phyloP scores from a whole-genome alignment of 2,113 vertebrate species.

The Toxostoma redivivum region DNA sequence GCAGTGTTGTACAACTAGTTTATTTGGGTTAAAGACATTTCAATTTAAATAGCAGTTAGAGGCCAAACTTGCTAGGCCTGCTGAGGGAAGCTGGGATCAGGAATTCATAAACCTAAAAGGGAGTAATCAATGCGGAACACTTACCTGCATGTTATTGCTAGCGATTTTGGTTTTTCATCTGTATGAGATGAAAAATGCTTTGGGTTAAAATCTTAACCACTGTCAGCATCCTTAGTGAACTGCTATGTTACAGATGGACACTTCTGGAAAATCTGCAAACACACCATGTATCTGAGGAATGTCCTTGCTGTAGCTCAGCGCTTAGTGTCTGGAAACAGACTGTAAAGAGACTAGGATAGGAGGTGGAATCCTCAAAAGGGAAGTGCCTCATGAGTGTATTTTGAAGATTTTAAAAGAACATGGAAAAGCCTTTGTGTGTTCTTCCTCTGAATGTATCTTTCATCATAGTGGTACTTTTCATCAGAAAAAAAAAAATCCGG shows the following conservation, averaged over 20 bases:
- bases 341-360: not conserved
- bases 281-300: not conserved
- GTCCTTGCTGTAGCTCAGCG: not conserved
- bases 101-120: not conserved
- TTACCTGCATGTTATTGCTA: not conserved
- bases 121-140: not conserved
- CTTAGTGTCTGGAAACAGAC: not conserved
- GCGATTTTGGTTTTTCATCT: not conserved
- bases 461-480: not conserved
- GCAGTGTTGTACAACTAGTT: not conserved
- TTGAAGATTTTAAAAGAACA: not conserved
- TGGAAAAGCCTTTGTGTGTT: not conserved
- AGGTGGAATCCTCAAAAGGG: not conserved
- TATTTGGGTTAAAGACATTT: not conserved
- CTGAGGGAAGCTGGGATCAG: not conserved
- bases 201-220: not conserved
- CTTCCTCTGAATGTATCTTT: not conserved
- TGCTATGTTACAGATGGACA: not conserved
- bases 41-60: not conserved
- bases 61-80: not conserved
- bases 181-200: not conserved
- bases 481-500: not conserved
- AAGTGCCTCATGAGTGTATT: not conserved
- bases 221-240: not conserved
- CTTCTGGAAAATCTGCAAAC: not conserved